Base-by-base conservation (phyloP, 2,797 vertebrate species). In the Cirrhinus mrigala region DNA sequence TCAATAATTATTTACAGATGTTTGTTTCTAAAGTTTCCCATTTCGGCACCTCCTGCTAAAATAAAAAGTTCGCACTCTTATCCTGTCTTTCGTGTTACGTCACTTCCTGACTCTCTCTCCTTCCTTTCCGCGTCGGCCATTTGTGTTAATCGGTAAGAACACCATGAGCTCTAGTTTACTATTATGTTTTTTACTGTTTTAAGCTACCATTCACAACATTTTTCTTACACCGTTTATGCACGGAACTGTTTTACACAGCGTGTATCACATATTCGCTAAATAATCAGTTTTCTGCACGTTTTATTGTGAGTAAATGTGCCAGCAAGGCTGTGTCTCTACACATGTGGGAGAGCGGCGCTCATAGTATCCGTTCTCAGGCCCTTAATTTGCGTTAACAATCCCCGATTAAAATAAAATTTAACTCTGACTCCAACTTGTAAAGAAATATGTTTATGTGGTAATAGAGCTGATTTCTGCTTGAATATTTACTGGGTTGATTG, bases 91-190 rank as follows among this genome's bases (percentile, higher is more conserved):
- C 54, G 10, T 62, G 5, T 82, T 56, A 83, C 75, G 68, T 88
- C 73, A 86, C 44, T 88, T 91, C 92, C 90, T 44, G 29, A 1
- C 1, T 0, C 7, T 1, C 3, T 24, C 12, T 50, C 80, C 27
- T 86, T 89, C 89, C 90, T 92, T 92, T 91, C 85, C 87, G 78
- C 60, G 85, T 89, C 89, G 79, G 90, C 91, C 90, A 83, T 90
- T 88, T 54, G 71, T 85, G 79, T 46, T 58, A 52, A 79, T 40
- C 86, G 92, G 92, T 92, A 82, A 91, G 91, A 40, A 9, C 24
- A 16, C 33, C 50, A 48, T 14, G 60, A 69, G 88, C 87, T 90
- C 88, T 48, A 37, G 16, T 24, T 11, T 37, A 66, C 3, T 40
- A 54, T 44, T 37, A 1, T 3, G 11, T 5, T 85, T 85, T 81